phyloP scores from a whole-genome alignment of 2,888 invertebrate genomes.

The Synanthedon myopaeformis region DNA sequence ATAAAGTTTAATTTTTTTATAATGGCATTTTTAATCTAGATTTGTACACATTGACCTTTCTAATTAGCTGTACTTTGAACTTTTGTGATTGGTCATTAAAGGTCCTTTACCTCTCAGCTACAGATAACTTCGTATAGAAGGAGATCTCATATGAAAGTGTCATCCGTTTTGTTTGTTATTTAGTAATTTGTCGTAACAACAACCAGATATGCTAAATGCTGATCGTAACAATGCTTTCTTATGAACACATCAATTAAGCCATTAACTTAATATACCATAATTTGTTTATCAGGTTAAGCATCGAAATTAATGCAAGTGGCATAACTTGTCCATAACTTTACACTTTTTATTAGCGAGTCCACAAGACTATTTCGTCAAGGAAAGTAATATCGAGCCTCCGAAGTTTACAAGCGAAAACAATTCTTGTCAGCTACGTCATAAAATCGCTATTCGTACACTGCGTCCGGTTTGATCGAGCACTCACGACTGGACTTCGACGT shows the following conservation, averaged over 20 bases:
- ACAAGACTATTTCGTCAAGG: slow-evolving; percentile 63
- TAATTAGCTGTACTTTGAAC: too few relatives aligned
- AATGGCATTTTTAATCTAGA: too few relatives aligned
- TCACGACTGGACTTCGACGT: slow-evolving; percentile 55
- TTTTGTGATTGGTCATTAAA: too few relatives aligned
- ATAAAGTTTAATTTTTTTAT: too few relatives aligned
- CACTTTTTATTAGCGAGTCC: slow-evolving; percentile 67
- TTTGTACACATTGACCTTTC: too few relatives aligned
- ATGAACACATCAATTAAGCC: slow-evolving; percentile 65
- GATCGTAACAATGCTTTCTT: slow-evolving; percentile 56
- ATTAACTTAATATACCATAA: slow-evolving; percentile 68
- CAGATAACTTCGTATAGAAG: too few relatives aligned
- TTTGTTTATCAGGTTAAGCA: slow-evolving; percentile 71
- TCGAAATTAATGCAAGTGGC: slow-evolving; percentile 69
- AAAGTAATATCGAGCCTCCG: slow-evolving; percentile 40
- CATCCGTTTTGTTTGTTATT: background rate
- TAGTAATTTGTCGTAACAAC: background rate
- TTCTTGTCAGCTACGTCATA: slow-evolving; percentile 19
- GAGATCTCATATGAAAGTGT: background rate
- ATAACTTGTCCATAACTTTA: slow-evolving; percentile 68
- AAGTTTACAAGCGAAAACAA: slow-evolving; percentile 16
- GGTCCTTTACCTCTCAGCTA: too few relatives aligned
- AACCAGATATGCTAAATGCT: slow-evolving; percentile 28
- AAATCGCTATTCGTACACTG: slow-evolving; percentile 17
- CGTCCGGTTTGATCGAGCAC: slow-evolving; percentile 27